These are phyloP conservation scores for Neosilurus hyrtlii DNA, from an alignment of 2,797 vertebrate species.

Conservation along the genomic window DNA sequence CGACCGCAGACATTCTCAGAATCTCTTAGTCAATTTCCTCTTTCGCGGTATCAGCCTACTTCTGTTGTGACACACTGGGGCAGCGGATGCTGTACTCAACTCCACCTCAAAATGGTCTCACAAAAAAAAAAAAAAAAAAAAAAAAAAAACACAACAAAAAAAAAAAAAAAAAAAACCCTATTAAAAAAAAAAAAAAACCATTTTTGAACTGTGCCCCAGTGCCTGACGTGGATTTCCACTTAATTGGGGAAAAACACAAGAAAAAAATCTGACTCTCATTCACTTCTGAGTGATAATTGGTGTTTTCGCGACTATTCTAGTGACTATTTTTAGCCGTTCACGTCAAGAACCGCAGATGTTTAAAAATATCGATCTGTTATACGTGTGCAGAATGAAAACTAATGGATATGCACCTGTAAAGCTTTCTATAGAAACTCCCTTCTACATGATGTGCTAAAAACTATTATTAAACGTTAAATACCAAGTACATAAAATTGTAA, in stretches of 20 bases:
- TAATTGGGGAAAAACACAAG: background rate
- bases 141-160: background rate
- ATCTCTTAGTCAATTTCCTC: constrained; percentile 66
- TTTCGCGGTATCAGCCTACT: constrained; percentile 53
- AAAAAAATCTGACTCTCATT: background rate
- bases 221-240: constrained; percentile 8
- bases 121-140: background rate
- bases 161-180: background rate
- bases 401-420: background rate
- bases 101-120: background rate
- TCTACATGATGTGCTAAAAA: too few species aligned
- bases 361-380: background rate
- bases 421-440: background rate
- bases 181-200: background rate
- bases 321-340: background rate
- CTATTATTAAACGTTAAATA: too few species aligned
- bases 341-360: background rate
- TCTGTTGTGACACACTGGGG: constrained; percentile 45
- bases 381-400: background rate
- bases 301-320: background rate
- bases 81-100: constrained; percentile 22
- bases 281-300: background rate
- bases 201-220: background rate
- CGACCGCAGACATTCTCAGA: constrained; percentile 68
- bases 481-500: too few species aligned